Evolutionary conservation across 2,113 vertebrate genomes (phyloP).

Genomic region (Myodes glareolus): DNA sequence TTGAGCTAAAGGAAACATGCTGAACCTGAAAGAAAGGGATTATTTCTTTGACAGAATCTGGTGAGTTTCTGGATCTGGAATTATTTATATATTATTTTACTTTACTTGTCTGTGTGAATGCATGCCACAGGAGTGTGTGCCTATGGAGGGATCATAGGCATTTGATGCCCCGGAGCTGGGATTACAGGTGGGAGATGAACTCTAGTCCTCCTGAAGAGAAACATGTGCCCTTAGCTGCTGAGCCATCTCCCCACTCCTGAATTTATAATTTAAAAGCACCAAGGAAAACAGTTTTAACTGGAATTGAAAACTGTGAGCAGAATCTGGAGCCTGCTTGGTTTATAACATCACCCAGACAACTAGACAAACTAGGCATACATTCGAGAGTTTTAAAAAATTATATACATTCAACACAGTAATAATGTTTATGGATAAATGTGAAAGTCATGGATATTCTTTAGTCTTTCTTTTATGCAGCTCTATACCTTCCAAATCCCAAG

Average conservation of each 20-base stretch:
- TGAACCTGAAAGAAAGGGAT: neutral
- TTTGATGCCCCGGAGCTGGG: neutral
- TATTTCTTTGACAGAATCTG: neutral
- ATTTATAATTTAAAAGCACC: neutral
- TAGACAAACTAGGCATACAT: neutral
- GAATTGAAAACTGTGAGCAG: neutral
- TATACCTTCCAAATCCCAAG: neutral
- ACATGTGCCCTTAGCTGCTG: neutral
- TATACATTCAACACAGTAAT: neutral
- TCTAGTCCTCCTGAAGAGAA: neutral
- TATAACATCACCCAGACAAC: neutral
- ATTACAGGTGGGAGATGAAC: neutral
- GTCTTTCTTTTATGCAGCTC: neutral
- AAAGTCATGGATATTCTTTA: neutral
- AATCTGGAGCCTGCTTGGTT: neutral
- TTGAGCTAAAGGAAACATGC: neutral
- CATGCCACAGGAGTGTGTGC: too few relatives aligned
- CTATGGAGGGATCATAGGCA: neutral
- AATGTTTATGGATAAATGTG: neutral
- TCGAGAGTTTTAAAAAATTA: neutral
- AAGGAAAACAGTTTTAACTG: constrained; percentile 40
- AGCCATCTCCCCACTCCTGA: neutral
- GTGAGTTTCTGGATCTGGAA: neutral
- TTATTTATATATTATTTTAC: neutral
- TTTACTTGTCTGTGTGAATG: neutral